Conservation (phyloP, 2,113 vertebrate genomes). For the Psephotus haematonotus region DNA sequence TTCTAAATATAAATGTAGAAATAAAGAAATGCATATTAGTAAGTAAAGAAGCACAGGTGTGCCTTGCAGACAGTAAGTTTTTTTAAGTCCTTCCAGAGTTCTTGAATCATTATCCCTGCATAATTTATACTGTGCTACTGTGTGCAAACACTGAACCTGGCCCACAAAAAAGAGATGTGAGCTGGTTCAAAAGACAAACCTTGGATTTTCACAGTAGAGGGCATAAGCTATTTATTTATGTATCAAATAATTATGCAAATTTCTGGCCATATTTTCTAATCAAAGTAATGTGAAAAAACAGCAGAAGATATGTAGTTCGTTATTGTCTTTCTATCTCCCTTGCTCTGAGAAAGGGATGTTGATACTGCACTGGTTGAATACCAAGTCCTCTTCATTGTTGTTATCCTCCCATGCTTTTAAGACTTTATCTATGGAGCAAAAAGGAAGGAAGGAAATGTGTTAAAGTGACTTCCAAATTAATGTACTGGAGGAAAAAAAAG, state of each 20-base stretch:
- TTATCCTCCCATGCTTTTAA: neutral
- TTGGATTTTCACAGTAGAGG: constrained; percentile 5
- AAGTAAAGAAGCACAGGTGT: constrained; percentile 66
- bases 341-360: neutral
- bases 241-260: neutral
- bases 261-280: neutral
- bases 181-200: neutral
- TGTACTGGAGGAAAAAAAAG: neutral
- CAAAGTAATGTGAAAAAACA: neutral
- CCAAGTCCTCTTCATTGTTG: neutral
- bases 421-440: neutral
- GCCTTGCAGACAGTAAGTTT: constrained; percentile 55
- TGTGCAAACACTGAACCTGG: constrained; percentile 12
- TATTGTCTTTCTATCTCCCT: neutral
- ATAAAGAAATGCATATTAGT: constrained; percentile 63
- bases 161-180: neutral
- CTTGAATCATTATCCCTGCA: constrained; percentile 3
- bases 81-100: constrained; percentile 54
- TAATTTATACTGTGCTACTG: constrained; percentile 29
- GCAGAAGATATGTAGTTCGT: neutral
- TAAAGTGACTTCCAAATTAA: neutral
- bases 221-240: neutral
- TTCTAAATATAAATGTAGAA: constrained; percentile 61
- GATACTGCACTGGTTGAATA: neutral
- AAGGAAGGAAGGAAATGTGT: rapidly evolving